Evolutionary conservation across 2,797 vertebrate genomes (phyloP).

Genomic region (Smutsia temminckii): DNA sequence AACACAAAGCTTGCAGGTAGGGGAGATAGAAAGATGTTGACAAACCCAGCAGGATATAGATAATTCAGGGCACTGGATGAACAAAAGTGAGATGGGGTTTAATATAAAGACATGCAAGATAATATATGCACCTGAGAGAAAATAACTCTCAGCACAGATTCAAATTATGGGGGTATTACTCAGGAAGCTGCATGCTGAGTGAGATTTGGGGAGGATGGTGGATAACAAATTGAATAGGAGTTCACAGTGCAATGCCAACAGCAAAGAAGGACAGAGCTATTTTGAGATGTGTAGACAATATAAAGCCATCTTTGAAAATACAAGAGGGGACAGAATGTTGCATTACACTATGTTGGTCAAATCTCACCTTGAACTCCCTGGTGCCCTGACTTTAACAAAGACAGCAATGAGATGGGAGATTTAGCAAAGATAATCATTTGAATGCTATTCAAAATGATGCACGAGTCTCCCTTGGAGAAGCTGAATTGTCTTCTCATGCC

Average conservation of each 20-base stretch:
- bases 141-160: conserved; percentile 72
- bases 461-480: conserved; percentile 32
- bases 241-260: conserved; percentile 43
- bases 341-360: conserved; percentile 15
- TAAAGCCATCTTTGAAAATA: conserved; percentile 66
- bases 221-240: conserved; percentile 67
- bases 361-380: conserved; percentile 67
- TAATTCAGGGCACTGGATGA: conserved; percentile 66
- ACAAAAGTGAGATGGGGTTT: conserved; percentile 72
- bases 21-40: conserved; percentile 68
- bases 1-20: conserved; percentile 70
- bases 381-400: conserved; percentile 65
- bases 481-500: conserved; percentile 25
- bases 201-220: conserved; percentile 64
- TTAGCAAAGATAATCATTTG: conserved; percentile 62
- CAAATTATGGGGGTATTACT: conserved; percentile 71
- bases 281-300: conserved; percentile 60
- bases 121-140: conserved; percentile 71
- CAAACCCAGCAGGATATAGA: conserved; percentile 63
- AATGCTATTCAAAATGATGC: conserved; percentile 61
- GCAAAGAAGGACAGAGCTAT: conserved; percentile 57
- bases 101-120: conserved; percentile 61
- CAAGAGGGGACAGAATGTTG: conserved; percentile 33
- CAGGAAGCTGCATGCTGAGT: conserved; percentile 66
- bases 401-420: conserved; percentile 37